Conservation (phyloP, 2,797 vertebrate genomes). For the Nannoperca obscura region DNA sequence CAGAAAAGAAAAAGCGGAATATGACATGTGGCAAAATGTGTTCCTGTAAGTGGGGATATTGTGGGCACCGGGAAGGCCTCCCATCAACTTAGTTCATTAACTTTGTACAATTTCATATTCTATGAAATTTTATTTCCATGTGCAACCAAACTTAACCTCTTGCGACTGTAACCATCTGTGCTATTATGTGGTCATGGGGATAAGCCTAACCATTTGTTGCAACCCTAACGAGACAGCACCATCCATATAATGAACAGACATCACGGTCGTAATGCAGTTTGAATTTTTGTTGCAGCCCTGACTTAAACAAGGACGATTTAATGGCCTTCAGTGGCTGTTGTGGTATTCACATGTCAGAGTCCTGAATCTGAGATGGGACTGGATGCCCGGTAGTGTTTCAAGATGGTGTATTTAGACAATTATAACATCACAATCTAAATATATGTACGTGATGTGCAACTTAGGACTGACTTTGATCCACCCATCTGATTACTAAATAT, state of each 20-base stretch:
- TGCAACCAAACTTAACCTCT: constrained; percentile 3
- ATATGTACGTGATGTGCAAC: not conserved
- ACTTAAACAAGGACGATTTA: constrained; percentile 13
- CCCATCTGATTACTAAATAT: not conserved
- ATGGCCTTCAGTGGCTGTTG: constrained; percentile 15
- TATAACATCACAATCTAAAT: not conserved
- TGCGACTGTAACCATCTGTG: constrained; percentile 30
- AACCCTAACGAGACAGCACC: constrained; percentile 46
- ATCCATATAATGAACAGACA: constrained; percentile 49
- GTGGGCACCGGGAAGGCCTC: not conserved
- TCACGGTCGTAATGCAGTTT: constrained; percentile 30
- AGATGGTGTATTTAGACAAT: constrained; percentile 12
- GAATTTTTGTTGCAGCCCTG: constrained; percentile 21
- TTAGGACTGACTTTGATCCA: constrained; percentile 3
- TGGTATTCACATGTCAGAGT: constrained; percentile 9
- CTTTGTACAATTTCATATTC: constrained; percentile 12
- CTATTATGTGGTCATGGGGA: constrained; percentile 42
- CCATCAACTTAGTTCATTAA: not conserved
- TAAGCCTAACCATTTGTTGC: constrained; percentile 43
- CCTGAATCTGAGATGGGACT: not conserved
- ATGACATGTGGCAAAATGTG: not conserved
- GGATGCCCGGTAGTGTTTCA: constrained; percentile 5
- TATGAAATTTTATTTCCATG: not conserved
- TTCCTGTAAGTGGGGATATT: not conserved
- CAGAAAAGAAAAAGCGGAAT: not conserved